Base-by-base conservation (phyloP, 1,140 invertebrate genomes). In the Contarinia nasturtii region DNA sequence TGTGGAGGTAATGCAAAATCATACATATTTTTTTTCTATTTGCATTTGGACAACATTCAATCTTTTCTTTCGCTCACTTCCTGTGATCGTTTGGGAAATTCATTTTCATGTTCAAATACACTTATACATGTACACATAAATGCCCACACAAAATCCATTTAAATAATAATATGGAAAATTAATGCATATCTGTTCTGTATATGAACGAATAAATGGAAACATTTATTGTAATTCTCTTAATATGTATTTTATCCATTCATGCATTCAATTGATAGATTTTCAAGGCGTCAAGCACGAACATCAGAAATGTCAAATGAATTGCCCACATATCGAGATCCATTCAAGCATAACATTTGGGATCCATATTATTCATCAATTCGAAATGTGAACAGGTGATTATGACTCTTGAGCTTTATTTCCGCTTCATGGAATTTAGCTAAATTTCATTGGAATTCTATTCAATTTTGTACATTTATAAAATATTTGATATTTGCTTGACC, bases 301-400 rank as follows among this genome's bases (percentile, higher is more conserved):
- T 79, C 83, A 2, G 83, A 87, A 64, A 76, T 81, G 36, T 86
- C 83, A 50, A 87, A 89, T 64, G 80, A 86, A 65, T 76, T 87
- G 51, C 80, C 80, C 27, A 77, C 78, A 37, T 83, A 80, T 61
- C 71, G 78, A 21, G 82, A 88, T 58, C 82, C 83, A 1, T 81
- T 86, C 56, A 72, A 76, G 40, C 80, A 81, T 59, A 85, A 86
- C 63, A 71, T 85, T 52, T 86, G 82, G 82, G 75, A 82, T 14
- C 74, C 75, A 3, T 77, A 79, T 57, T 73, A 73, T 38, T 68
- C 73, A 10, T 67, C 69, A 42, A 62, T 67, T 2, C 59, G 68
- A 49, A 64, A 64, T 48, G 55, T 67, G 14, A 69, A 60, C 53
- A 66, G 68, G 67, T 71, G 64, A 66, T 27, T 67, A 53, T 15